phyloP scores from a whole-genome alignment of 1,140 invertebrate genomes.

The Anastrepha ludens region DNA sequence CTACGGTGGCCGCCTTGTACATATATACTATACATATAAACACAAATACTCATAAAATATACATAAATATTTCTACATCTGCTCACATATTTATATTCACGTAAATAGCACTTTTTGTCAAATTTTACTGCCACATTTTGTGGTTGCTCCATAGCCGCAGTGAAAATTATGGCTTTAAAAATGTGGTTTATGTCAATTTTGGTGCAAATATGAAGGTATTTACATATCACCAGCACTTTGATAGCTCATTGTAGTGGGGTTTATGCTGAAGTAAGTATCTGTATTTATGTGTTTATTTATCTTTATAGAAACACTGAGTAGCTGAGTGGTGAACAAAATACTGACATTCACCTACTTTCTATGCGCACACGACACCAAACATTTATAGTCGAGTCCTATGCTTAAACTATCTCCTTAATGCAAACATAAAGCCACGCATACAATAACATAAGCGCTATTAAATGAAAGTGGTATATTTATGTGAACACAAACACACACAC shows the following conservation, averaged over 20 bases:
- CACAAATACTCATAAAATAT: not conserved
- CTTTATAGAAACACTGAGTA: slow-evolving; percentile 11
- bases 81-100: not conserved
- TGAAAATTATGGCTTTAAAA: slow-evolving; percentile 30
- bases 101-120: not conserved
- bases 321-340: not conserved
- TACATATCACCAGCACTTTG: slow-evolving; percentile 24
- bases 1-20: no score
- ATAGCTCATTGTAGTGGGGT: not conserved
- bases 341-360: slow-evolving; percentile 31
- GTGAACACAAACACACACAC: not conserved
- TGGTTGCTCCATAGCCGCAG: not conserved
- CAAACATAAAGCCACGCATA: not conserved
- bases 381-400: not conserved
- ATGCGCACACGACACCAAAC: not conserved
- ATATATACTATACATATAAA: no score
- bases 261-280: not conserved
- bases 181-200: slow-evolving; percentile 43
- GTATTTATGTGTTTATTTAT: slow-evolving; percentile 28
- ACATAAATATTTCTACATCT: not conserved
- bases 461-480: slow-evolving; percentile 18
- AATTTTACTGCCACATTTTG: slow-evolving; percentile 5
- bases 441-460: not conserved
- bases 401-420: not conserved
- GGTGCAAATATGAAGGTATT: slow-evolving; percentile 37